These are phyloP conservation scores for Buathra laborator DNA, from an alignment of 2,888 invertebrate genomes.

Conservation along the genomic window DNA sequence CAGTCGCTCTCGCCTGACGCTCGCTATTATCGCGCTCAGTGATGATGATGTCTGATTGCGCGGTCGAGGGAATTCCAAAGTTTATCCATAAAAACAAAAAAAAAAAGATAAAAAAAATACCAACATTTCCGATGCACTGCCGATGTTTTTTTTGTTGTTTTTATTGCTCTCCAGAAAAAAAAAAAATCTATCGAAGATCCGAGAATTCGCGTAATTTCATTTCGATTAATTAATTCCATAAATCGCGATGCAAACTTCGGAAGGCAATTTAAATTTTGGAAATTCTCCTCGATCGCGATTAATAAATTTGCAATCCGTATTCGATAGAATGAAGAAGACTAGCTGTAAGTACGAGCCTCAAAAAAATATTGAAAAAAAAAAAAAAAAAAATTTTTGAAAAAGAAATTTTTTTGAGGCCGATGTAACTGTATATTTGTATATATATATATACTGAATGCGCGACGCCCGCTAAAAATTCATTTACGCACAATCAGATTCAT, in stretches of 20 bases:
- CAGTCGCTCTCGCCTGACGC: constrained; percentile 16
- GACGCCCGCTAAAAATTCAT: constrained; percentile 48
- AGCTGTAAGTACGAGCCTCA: constrained; percentile 75
- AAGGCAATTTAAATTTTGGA: neutral
- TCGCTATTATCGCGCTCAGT: constrained; percentile 28
- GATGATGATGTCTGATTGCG: constrained; percentile 8
- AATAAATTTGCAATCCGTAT: constrained; percentile 44
- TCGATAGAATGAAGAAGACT: constrained; percentile 74
- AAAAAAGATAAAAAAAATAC: neutral
- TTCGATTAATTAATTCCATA: neutral
- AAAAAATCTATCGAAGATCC: neutral
- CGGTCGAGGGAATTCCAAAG: constrained; percentile 17
- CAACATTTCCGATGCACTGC: neutral
- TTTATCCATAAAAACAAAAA: constrained; percentile 20
- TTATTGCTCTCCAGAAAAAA: neutral
- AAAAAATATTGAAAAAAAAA: constrained; percentile 53
- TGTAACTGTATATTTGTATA: constrained; percentile 56
- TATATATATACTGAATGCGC: constrained; percentile 55
- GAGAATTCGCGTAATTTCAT: neutral
- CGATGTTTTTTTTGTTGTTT: neutral
- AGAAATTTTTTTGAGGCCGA: constrained; percentile 56
- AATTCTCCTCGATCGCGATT: constrained; percentile 20
- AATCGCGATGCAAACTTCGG: neutral
- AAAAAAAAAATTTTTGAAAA: constrained; percentile 10
- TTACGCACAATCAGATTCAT: constrained; percentile 62